Conservation (phyloP, 1,140 invertebrate genomes). For the Diachasmimorpha longicaudata region DNA sequence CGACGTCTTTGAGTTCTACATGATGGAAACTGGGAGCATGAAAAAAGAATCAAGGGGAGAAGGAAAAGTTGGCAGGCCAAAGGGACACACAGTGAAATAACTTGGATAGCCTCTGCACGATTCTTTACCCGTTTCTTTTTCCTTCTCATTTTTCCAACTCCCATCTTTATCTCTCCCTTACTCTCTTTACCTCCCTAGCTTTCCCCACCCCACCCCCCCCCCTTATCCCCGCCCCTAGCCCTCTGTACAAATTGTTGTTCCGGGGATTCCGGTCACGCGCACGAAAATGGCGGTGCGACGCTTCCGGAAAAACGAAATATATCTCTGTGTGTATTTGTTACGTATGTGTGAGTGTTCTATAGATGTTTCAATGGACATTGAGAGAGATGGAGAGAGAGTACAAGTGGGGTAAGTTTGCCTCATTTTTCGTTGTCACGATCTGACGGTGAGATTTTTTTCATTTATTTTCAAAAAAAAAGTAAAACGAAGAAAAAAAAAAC, state of each 20-base stretch:
- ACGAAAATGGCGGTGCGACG: constrained; percentile 25
- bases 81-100: constrained; percentile 20
- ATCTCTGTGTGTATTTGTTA: constrained; percentile 11
- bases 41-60: neutral
- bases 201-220: too few species aligned
- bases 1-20: neutral
- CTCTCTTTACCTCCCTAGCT: constrained; percentile 1
- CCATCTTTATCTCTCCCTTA: neutral
- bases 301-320: constrained; percentile 20
- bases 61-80: constrained; percentile 8
- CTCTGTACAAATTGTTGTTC: constrained; percentile 26
- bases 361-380: neutral
- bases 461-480: neutral
- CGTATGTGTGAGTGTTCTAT: constrained; percentile 12
- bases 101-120: constrained; percentile 6
- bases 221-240: too few species aligned
- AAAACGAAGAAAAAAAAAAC: neutral
- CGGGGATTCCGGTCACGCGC: constrained; percentile 23
- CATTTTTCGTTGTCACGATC: constrained; percentile 23
- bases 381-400: neutral
- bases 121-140: neutral
- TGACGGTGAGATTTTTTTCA: neutral
- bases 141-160: neutral
- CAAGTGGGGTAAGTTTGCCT: neutral
- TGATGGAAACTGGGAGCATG: neutral